A percentile compares a stretch with the other conserved stretches of the same genome.
These are phyloP conservation scores for Molossus molossus DNA, from an alignment of 2,797 vertebrate species.

Conservation along the genomic window DNA sequence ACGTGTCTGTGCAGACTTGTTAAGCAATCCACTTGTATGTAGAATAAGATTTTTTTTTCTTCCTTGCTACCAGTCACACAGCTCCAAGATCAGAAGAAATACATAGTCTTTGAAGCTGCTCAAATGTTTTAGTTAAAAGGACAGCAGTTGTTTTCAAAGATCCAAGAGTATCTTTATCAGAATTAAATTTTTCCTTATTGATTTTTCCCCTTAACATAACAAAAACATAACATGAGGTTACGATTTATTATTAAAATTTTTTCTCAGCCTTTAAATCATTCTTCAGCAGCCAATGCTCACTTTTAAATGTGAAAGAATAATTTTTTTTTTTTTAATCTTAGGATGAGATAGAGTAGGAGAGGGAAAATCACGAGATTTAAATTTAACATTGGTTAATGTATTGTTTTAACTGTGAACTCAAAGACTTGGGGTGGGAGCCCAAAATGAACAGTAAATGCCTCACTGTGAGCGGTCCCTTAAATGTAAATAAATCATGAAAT, in stretches of 20 bases:
- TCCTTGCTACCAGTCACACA: conserved; percentile 92
- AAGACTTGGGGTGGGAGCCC: conserved; percentile 35
- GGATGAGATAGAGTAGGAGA: conserved; percentile 48
- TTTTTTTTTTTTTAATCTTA: conserved; percentile 72
- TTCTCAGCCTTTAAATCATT: conserved; percentile 84
- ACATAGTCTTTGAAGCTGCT: conserved; percentile 92
- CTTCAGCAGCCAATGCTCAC: conserved; percentile 78
- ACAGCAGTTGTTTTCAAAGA: conserved; percentile 93
- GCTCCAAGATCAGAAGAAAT: conserved; percentile 92
- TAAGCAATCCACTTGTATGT: conserved; percentile 93
- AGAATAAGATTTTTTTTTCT: conserved; percentile 91
- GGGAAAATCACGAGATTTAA: conserved; percentile 72
- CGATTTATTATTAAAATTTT: conserved; percentile 89
- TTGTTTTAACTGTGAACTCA: conserved; percentile 74
- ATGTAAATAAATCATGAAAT: conserved; percentile 66
- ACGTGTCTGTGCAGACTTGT: conserved; percentile 93
- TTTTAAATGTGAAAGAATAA: conserved; percentile 85
- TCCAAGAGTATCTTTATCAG: conserved; percentile 92
- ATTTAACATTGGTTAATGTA: conserved; percentile 67
- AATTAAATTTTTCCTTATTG: conserved; percentile 92
- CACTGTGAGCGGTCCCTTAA: background rate
- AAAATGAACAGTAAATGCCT: conserved; percentile 9
- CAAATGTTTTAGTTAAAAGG: conserved; percentile 93
- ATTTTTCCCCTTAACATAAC: conserved; percentile 89
- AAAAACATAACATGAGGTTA: conserved; percentile 90